Evolutionary conservation across 2,888 invertebrate genomes (phyloP).

Genomic region (Melolontha melolontha): DNA sequence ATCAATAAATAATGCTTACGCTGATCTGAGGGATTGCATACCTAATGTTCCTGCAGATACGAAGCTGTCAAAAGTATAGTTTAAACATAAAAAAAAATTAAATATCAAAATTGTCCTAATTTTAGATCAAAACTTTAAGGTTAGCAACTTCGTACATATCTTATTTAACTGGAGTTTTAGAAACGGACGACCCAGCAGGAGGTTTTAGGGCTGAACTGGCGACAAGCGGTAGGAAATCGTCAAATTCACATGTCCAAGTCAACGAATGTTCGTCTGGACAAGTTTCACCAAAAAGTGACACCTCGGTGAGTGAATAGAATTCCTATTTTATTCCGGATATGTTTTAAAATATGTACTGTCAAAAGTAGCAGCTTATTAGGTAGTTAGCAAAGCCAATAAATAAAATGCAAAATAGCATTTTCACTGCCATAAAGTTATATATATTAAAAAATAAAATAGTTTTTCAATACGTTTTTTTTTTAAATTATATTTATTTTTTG

Average conservation of each 20-base stretch:
- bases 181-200: constrained; percentile 85
- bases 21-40: constrained; percentile 91
- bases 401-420: too few species aligned
- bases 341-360: background rate
- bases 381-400: too few species aligned
- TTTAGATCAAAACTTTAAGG: constrained; percentile 92
- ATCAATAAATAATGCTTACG: constrained; percentile 95
- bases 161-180: constrained; percentile 90
- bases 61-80: constrained; percentile 88
- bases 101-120: constrained; percentile 48
- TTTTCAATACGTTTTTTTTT: too few species aligned
- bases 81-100: background rate
- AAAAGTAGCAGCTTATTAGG: too few species aligned
- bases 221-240: constrained; percentile 59
- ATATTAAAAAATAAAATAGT: too few species aligned
- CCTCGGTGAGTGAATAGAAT: constrained; percentile 57
- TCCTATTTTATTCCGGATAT: background rate
- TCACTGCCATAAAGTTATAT: too few species aligned
- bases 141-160: constrained; percentile 94
- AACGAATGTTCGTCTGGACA: constrained; percentile 58
- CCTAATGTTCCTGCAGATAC: constrained; percentile 97
- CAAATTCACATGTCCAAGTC: constrained; percentile 55
- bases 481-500: too few species aligned
- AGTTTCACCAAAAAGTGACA: constrained; percentile 58
- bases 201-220: constrained; percentile 90